These are phyloP conservation scores for Falco naumanni DNA, from an alignment of 2,797 vertebrate species.

Conservation along the genomic window DNA sequence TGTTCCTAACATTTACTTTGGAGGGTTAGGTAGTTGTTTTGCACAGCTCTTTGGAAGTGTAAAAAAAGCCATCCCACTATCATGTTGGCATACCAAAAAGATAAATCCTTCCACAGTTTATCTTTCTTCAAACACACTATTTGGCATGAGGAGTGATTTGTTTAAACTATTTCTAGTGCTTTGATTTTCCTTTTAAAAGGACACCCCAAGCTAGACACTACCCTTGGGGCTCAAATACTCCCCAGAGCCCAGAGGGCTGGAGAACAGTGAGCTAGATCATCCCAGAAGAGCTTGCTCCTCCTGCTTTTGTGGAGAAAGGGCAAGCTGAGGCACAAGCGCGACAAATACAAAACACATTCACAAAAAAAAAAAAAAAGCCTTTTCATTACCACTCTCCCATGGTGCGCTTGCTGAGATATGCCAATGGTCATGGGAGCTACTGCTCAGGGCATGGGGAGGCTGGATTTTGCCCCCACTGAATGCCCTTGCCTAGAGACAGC, in stretches of 20 bases:
- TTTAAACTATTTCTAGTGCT: not conserved
- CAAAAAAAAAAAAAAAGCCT: not conserved
- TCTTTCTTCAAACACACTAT: not conserved
- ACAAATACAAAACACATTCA: not conserved
- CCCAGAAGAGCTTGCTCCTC: not conserved
- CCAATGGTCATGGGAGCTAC: not conserved
- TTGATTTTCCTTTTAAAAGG: not conserved
- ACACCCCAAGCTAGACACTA: not conserved
- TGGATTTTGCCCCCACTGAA: not conserved
- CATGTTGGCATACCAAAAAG: not conserved
- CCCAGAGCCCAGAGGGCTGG: not conserved
- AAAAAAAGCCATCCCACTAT: not conserved
- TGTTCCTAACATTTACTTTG: not conserved
- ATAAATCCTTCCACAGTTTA: not conserved
- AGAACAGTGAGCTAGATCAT: rapidly evolving
- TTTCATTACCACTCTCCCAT: not conserved
- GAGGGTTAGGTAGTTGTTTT: not conserved
- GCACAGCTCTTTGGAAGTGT: not conserved
- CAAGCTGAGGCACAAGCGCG: not conserved
- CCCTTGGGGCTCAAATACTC: not conserved
- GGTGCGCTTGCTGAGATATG: not conserved
- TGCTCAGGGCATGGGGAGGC: rapidly evolving
- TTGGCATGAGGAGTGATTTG: not conserved
- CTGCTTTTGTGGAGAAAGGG: not conserved
- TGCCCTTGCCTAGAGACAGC: not conserved